A percentile compares a stretch with the other conserved stretches of the same genome.
Evolutionary conservation across 2,797 vertebrate species (phyloP).

Genomic region (Eidolon dupreanum): DNA sequence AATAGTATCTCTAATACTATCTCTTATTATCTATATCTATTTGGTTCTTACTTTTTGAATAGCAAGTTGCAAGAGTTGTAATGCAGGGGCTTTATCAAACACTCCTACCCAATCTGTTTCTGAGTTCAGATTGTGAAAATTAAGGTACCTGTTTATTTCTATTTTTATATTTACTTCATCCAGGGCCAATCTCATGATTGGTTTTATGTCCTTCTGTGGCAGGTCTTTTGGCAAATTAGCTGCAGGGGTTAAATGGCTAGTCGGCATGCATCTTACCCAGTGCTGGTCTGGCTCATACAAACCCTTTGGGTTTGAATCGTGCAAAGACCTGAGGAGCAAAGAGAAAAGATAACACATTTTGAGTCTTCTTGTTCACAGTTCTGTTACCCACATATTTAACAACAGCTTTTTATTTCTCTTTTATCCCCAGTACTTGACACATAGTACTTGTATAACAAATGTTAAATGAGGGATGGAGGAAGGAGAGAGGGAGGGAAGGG

Average conservation of each 20-base stretch:
- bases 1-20: background rate
- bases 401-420: background rate
- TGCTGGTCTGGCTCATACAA: background rate
- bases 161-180: background rate
- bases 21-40: background rate
- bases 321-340: background rate
- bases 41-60: conserved; percentile 33
- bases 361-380: background rate
- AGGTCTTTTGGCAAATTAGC: background rate
- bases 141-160: background rate
- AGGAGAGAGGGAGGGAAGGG: background rate
- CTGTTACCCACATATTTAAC: background rate
- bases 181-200: background rate
- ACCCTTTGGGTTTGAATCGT: background rate
- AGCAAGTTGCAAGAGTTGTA: background rate
- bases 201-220: background rate
- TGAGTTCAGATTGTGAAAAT: background rate
- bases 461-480: background rate
- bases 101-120: background rate
- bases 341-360: background rate
- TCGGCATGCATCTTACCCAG: background rate
- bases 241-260: background rate
- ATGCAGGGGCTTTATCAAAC: background rate
- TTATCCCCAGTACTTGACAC: background rate
- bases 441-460: background rate